Evolutionary conservation across 1,140 invertebrate species (phyloP), one percentile per base, ranked within the genome.

Genomic region (Calephelis virginiensis): DNA sequence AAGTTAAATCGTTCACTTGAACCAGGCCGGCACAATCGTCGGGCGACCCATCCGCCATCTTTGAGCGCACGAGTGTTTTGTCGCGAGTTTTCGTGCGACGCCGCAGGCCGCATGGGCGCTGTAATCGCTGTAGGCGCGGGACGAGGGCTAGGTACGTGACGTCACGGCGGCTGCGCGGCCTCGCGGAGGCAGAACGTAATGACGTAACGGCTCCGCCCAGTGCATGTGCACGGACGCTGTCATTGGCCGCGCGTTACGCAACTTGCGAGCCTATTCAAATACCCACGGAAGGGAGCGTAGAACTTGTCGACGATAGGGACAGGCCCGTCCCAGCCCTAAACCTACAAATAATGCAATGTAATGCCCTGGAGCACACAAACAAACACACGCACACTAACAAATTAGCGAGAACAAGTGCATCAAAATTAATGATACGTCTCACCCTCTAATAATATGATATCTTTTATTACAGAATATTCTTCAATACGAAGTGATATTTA

Each of bases 1-100:
- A 90, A 90, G 86, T 90, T 89, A 84, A 84, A 82, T 89, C 76
- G 73, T 86, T 80, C 76, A 82, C 77, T 86, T 80, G 82, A 78
- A 78, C 76, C 80, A 79, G 81, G 71, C 74, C 82, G 78, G 78
- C 75, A 67, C 84, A 76, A 65, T 80, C 72, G 67, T 82, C 82
- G 70, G 80, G 76, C 84, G 85, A 89, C 86, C 89, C 90, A 89
- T 92, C 89, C 90, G 89, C 89, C 91, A 92, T 92, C 86, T 91
- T 91, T 89, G 82, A 89, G 85, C 81, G 85, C 83, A 77, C 85
- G 85, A 90, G 82, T 90, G 89, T 90, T 90, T 91, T 91, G 89
- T 90, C 83, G 80, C 71, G 68, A 77, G 83, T 89, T 89, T 83
- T 76, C 65, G 69, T 70, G 72, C 68, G 79, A 66, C 75, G 77